phyloP scores from a whole-genome alignment of 1,140 invertebrate species.

The Dendroctonus ponderosae region DNA sequence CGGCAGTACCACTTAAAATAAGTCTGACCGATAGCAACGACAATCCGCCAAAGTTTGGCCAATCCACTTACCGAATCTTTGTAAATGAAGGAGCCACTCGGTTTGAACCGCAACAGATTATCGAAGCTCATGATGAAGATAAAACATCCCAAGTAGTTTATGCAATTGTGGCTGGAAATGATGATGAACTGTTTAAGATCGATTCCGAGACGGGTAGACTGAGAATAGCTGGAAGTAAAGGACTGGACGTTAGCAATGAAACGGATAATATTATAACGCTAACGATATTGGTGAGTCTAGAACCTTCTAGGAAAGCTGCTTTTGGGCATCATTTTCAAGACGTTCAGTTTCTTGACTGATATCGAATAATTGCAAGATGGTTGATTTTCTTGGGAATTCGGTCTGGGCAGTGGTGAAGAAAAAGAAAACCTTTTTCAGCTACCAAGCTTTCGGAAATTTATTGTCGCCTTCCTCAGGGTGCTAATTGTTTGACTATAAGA shows the following conservation, averaged over 20 bases:
- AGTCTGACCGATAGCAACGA: slow-evolving; percentile 82
- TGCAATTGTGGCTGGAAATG: slow-evolving; percentile 66
- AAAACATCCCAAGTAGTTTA: slow-evolving; percentile 78
- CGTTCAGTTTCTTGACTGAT: too few relatives aligned
- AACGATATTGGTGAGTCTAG: slow-evolving; percentile 55
- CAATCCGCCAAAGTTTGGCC: slow-evolving; percentile 75
- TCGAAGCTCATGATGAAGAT: slow-evolving; percentile 76
- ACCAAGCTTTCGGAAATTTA: too few relatives aligned
- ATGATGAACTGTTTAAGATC: slow-evolving; percentile 65
- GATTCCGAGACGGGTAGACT: slow-evolving; percentile 69
- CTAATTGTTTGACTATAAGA: too few relatives aligned
- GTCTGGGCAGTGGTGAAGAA: too few relatives aligned
- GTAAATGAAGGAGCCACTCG: slow-evolving; percentile 80
- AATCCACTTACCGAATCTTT: slow-evolving; percentile 70
- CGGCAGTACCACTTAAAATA: slow-evolving; percentile 76
- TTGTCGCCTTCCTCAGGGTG: too few relatives aligned
- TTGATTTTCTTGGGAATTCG: too few relatives aligned
- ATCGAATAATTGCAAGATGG: too few relatives aligned
- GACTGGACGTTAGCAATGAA: slow-evolving; percentile 63
- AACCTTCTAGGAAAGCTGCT: background rate
- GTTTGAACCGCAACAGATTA: slow-evolving; percentile 74
- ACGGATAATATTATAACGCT: slow-evolving; percentile 58
- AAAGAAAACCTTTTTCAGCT: too few relatives aligned
- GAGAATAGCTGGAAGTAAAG: slow-evolving; percentile 60
- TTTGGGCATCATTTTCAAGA: background rate